Percentiles rank a stretch among this genome's conserved stretches.
phyloP scores from a whole-genome alignment of 2,888 invertebrate genomes.

The Cordilura impudica region DNA sequence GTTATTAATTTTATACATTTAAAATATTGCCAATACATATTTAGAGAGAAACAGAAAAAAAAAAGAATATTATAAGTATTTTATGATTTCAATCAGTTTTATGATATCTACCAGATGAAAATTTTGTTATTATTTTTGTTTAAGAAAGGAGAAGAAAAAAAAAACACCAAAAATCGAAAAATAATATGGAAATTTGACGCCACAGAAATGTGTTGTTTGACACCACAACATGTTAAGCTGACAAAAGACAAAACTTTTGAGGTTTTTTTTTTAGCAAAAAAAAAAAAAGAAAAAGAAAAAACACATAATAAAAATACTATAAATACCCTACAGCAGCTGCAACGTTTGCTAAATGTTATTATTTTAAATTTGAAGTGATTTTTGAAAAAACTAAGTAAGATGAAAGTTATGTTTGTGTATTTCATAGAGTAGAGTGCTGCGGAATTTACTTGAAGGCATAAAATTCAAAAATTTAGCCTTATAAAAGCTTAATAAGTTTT shows the following conservation, averaged over 20 bases:
- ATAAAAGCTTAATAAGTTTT: too few relatives aligned
- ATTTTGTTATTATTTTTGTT: neutral
- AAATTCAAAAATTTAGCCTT: too few relatives aligned
- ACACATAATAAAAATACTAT: too few relatives aligned
- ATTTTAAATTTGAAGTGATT: neutral
- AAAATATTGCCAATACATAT: neutral
- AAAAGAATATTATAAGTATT: neutral
- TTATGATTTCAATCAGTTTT: slow-evolving; percentile 20
- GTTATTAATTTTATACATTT: slow-evolving; percentile 33
- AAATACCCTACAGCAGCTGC: too few relatives aligned
- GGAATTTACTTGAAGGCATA: too few relatives aligned
- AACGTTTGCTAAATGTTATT: too few relatives aligned
- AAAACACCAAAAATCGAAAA: neutral
- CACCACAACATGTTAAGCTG: neutral
- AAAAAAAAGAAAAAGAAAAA: neutral
- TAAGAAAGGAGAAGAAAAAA: neutral
- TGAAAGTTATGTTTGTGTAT: neutral
- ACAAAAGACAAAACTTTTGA: neutral
- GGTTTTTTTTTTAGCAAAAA: neutral
- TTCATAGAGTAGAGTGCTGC: neutral
- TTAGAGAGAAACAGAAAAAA: neutral
- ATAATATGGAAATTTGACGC: slow-evolving; percentile 33
- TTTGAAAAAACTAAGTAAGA: neutral
- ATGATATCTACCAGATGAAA: neutral
- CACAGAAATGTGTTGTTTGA: slow-evolving; percentile 23